Evolutionary conservation across 2,888 invertebrate species (phyloP).

Genomic region (Rhabditophanes sp.): DNA sequence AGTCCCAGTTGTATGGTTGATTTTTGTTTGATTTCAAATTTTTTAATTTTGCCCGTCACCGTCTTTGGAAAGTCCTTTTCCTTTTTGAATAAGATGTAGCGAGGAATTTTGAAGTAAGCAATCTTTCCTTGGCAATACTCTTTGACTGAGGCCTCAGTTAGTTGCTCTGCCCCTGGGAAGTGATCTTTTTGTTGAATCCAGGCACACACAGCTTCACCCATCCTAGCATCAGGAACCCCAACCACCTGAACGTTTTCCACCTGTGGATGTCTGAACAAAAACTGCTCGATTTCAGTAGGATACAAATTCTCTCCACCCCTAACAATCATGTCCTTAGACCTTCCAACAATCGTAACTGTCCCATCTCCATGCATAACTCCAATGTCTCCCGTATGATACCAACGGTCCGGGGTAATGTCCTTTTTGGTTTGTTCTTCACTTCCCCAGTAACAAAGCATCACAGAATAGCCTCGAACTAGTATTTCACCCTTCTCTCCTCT

Average conservation of each 20-base stretch:
- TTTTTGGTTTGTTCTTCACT: constrained; percentile 61
- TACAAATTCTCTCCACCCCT: constrained; percentile 51
- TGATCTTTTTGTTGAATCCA: constrained; percentile 51
- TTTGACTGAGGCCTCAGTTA: constrained; percentile 51
- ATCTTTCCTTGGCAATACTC: constrained; percentile 50
- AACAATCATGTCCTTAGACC: constrained; percentile 50
- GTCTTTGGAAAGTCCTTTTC: constrained; percentile 59
- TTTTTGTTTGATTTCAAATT: no score
- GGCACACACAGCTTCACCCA: constrained; percentile 50
- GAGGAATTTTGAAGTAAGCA: constrained; percentile 64
- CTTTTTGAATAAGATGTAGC: constrained; percentile 53
- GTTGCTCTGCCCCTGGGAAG: constrained; percentile 46
- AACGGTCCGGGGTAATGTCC: constrained; percentile 56
- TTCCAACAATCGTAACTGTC: constrained; percentile 48
- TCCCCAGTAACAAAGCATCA: constrained; percentile 68
- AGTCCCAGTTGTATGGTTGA: no score
- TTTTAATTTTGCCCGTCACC: constrained; percentile 57
- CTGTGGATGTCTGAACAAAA: constrained; percentile 47
- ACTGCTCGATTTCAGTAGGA: constrained; percentile 49
- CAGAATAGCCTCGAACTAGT: constrained; percentile 53
- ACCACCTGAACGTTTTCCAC: constrained; percentile 48
- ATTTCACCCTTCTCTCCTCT: constrained; percentile 37
- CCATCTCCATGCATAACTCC: constrained; percentile 49
- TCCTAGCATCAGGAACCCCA: constrained; percentile 48
- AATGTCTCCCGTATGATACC: constrained; percentile 53